phyloP scores from a whole-genome alignment of 1,140 invertebrate genomes.

The Aphelenchoides fujianensis region DNA sequence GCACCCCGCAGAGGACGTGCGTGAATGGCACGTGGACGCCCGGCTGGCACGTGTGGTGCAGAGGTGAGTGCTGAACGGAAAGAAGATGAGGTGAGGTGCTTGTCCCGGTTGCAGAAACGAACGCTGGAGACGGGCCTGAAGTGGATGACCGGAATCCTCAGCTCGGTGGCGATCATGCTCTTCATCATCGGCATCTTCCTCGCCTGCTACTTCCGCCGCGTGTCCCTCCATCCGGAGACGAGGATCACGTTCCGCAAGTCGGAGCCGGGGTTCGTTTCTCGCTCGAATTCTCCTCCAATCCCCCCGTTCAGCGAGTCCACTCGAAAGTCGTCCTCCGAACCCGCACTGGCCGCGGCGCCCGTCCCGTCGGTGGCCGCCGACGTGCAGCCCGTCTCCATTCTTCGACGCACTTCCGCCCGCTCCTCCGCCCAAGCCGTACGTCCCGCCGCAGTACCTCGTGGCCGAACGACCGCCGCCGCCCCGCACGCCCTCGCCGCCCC shows the following conservation, averaged over 20 bases:
- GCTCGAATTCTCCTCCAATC: not conserved
- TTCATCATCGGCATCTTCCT: constrained; percentile 37
- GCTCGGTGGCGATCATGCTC: constrained; percentile 41
- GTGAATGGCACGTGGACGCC: constrained; percentile 57
- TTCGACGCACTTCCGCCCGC: not conserved
- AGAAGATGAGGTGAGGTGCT: not conserved
- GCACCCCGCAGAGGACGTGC: constrained; percentile 49
- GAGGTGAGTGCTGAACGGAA: constrained; percentile 33
- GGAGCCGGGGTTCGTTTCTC: constrained; percentile 29
- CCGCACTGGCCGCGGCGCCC: not conserved
- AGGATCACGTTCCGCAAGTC: constrained; percentile 39
- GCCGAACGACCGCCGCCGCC: not conserved
- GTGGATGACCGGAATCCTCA: constrained; percentile 46
- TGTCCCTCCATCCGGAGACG: constrained; percentile 42
- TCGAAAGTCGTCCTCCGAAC: not conserved
- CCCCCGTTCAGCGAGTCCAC: not conserved
- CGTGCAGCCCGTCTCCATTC: constrained; percentile 10
- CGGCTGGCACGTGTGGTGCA: constrained; percentile 49
- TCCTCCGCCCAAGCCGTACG: not conserved
- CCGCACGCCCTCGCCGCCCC: not conserved
- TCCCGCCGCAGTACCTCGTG: not conserved
- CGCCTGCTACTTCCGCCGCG: constrained; percentile 40
- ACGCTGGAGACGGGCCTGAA: constrained; percentile 41
- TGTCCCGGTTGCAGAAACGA: not conserved
- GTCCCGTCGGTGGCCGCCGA: not conserved